Evolutionary conservation across 2,797 vertebrate species (phyloP).

Genomic region (Mionectes olivaceus): DNA sequence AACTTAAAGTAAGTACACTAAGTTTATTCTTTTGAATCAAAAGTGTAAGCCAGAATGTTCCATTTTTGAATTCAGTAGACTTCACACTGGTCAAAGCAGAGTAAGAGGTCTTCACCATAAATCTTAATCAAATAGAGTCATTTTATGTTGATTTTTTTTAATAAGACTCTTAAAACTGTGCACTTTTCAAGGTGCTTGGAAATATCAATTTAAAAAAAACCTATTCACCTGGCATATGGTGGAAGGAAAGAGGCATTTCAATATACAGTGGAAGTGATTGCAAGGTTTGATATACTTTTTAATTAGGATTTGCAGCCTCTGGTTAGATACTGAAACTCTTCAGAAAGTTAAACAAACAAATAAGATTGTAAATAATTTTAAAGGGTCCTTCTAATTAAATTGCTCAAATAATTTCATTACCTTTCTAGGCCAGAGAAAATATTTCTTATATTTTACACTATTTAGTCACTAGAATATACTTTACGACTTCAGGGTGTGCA

Average conservation of each 20-base stretch:
- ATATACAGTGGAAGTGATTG: not conserved
- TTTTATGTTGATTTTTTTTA: not conserved
- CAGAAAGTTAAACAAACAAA: not conserved
- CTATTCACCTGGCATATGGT: not conserved
- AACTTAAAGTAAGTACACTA: not conserved
- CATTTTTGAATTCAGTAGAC: not conserved
- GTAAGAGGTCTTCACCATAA: not conserved
- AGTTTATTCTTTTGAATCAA: not conserved
- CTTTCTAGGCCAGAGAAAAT: not conserved
- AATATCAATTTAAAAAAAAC: not conserved
- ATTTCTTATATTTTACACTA: not conserved
- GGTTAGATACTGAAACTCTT: not conserved
- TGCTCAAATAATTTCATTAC: not conserved
- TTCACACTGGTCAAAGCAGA: not conserved
- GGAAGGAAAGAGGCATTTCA: not conserved
- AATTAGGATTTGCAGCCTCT: not conserved
- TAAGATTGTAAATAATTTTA: not conserved
- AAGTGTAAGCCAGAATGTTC: not conserved
- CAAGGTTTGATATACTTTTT: not conserved
- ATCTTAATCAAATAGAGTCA: not conserved
- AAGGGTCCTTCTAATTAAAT: not conserved
- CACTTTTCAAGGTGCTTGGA: not conserved
- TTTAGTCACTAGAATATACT: not conserved
- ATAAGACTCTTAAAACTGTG: not conserved
- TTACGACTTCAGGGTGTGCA: not conserved